Evolutionary conservation across 2,888 invertebrate genomes (phyloP), one percentile per base, ranked within the genome.

Genomic region (Aethes cnicana): DNA sequence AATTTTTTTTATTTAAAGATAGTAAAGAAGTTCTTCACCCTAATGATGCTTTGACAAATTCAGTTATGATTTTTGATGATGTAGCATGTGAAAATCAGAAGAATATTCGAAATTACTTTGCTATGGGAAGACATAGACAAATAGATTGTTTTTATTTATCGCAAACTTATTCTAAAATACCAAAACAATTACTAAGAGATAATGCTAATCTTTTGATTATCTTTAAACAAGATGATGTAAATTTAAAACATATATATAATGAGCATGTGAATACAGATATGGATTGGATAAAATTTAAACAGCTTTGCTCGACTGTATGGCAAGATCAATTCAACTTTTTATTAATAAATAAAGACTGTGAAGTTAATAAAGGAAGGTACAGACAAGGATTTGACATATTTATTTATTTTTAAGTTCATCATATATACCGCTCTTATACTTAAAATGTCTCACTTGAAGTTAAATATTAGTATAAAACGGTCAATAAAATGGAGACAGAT

Each of bases 1-100:
- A 55, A 9, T 18, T 47, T 7, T 55, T 42, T 47, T 41, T 46
- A 7, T 53, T 47, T 39, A 32, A 50, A 20, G 28, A 55, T 33
- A 20, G 26, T 25, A 14, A 42, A 33, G 41, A 41, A 17, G 49
- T 50, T 4, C 4, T 37, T 7, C 20, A 42, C 23, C 36, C 43
- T 7, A 21, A 28, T 21, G 21, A 50, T 4, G 43, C 50, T 6
- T 16, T 26, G 26, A 4, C 3, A n/a, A 39, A 47, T 28, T 46
- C 33, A 20, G 26, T 33, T 16, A 52, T 52, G 9, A 33, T 52
- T 14, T 52, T 52, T 25, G 50, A 50, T 23, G 44, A 44, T 18
- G 37, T 44, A 7, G 49, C 28, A 2, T 50, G 43, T 37, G 50
- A 52, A 46, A 52, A 52, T 9, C 52, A 46, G 20, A 32, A 28